These are phyloP conservation scores for Phyllopteryx taeniolatus DNA, from an alignment of 2,113 vertebrate genomes.

Conservation along the genomic window DNA sequence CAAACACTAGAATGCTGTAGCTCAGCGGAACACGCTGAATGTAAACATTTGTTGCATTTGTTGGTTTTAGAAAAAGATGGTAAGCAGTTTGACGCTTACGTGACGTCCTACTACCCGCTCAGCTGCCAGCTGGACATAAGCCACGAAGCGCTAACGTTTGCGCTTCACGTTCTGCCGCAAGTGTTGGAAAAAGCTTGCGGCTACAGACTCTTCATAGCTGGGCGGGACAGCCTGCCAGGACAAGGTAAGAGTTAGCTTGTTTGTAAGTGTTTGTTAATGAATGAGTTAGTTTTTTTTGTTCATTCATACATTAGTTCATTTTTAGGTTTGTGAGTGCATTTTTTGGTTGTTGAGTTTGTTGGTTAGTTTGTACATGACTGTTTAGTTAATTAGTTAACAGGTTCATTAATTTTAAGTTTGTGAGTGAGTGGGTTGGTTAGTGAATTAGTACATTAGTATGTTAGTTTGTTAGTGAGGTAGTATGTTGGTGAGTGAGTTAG, in stretches of 20 bases:
- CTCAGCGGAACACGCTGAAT: neutral
- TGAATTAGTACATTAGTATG: neutral
- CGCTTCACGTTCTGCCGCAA: conserved; percentile 74
- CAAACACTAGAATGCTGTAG: too few relatives aligned
- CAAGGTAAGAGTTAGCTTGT: conserved; percentile 69
- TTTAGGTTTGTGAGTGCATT: neutral
- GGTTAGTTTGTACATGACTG: too few relatives aligned
- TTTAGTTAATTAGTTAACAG: too few relatives aligned
- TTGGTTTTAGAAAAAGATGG: conserved; percentile 78
- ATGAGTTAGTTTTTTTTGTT: neutral
- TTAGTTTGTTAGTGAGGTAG: too few relatives aligned
- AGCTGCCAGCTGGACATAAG: conserved; percentile 43
- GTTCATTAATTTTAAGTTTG: too few relatives aligned
- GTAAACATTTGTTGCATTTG: neutral
- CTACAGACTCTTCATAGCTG: conserved; percentile 85
- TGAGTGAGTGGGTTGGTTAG: neutral
- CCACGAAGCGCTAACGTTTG: conserved; percentile 73
- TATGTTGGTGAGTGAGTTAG: too few relatives aligned
- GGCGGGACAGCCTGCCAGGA: conserved; percentile 82
- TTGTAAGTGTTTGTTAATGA: too few relatives aligned
- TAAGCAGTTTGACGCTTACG: conserved; percentile 88
- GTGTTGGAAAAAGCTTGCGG: conserved; percentile 85
- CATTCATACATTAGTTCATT: neutral
- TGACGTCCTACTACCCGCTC: conserved; percentile 76
- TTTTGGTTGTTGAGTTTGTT: too few relatives aligned